Evolutionary conservation across 2,888 invertebrate species (phyloP).

Genomic region (Drosophila mayaguana): DNA sequence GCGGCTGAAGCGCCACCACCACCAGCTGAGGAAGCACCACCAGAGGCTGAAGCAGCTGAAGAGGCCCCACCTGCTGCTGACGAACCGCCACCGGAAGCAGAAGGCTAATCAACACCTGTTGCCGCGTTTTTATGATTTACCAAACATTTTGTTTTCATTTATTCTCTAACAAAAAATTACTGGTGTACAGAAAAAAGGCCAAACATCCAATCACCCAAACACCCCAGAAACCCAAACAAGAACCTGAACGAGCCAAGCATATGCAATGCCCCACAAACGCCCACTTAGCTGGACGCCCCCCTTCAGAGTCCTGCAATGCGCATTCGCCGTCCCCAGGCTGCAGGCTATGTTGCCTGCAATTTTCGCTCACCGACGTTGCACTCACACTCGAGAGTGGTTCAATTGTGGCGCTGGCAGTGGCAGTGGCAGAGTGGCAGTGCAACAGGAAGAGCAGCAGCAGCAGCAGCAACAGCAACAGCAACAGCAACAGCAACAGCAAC

Average conservation of each 20-base stretch:
- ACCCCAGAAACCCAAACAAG: conserved; percentile 5
- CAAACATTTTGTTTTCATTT: conserved; percentile 40
- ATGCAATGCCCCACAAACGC: conserved; percentile 9
- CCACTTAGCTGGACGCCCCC: conserved; percentile 16
- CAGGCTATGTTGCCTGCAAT: conserved; percentile 32
- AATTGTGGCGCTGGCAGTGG: conserved; percentile 19
- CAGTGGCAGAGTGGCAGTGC: conserved; percentile 41
- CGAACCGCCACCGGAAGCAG: conserved; percentile 7
- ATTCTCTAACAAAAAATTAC: conserved; percentile 31
- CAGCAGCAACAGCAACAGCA: conserved; percentile 27
- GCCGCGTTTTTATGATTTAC: conserved; percentile 44
- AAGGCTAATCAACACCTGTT: conserved; percentile 59
- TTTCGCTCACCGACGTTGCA: conserved; percentile 47
- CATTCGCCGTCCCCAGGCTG: conserved; percentile 41
- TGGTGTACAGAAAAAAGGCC: conserved; percentile 41
- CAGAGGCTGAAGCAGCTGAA: conserved; percentile 8
- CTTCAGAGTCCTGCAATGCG: conserved; percentile 41
- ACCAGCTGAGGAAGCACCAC: background rate
- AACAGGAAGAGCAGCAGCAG: conserved; percentile 43
- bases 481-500: conserved; percentile 20
- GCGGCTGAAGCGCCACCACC: conserved; percentile 11
- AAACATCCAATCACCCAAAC: background rate
- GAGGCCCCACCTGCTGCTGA: conserved; percentile 14
- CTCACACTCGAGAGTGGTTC: conserved; percentile 37
- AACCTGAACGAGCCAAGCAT: background rate